Percentiles rank a stretch among this genome's conserved stretches.
Conservation (phyloP, 2,797 vertebrate genomes). For the Choloepus didactylus region DNA sequence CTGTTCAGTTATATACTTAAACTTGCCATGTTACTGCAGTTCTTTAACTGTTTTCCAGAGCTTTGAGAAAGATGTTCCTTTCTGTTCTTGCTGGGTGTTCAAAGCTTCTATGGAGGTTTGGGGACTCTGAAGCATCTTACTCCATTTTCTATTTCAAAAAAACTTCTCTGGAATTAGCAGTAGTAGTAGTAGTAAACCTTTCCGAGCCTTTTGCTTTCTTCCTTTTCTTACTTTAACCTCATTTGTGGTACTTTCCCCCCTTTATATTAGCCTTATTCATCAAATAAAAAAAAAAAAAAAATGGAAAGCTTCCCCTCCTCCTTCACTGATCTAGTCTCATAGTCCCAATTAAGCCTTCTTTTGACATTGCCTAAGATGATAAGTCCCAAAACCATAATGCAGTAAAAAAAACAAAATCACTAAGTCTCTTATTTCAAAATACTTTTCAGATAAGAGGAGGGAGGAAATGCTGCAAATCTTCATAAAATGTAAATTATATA, state of each 20-base stretch:
- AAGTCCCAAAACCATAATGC: slow-evolving; percentile 16
- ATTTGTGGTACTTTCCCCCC: slow-evolving; percentile 13
- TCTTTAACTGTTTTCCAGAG: too few relatives aligned
- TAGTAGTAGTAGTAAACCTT: background rate
- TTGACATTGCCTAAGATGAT: background rate
- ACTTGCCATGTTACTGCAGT: too few relatives aligned
- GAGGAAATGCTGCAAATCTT: slow-evolving; percentile 43
- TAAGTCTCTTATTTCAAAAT: slow-evolving; percentile 33
- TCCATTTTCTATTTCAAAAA: background rate
- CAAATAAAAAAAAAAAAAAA: slow-evolving; percentile 28
- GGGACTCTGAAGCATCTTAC: too few relatives aligned
- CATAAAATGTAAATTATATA: slow-evolving; percentile 53
- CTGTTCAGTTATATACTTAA: too few relatives aligned
- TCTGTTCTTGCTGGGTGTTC: too few relatives aligned
- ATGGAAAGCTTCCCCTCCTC: background rate
- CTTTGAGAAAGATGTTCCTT: too few relatives aligned
- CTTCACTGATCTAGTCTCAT: background rate
- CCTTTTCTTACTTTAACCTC: slow-evolving; percentile 39
- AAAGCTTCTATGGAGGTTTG: too few relatives aligned
- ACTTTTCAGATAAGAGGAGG: slow-evolving; percentile 42
- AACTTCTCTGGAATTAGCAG: background rate
- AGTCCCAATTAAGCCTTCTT: slow-evolving; percentile 45
- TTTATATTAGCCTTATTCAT: background rate
- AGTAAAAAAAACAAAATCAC: background rate
- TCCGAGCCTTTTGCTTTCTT: slow-evolving; percentile 21